Conservation (phyloP, 2,113 vertebrate genomes). For the Amphilophus citrinellus region DNA sequence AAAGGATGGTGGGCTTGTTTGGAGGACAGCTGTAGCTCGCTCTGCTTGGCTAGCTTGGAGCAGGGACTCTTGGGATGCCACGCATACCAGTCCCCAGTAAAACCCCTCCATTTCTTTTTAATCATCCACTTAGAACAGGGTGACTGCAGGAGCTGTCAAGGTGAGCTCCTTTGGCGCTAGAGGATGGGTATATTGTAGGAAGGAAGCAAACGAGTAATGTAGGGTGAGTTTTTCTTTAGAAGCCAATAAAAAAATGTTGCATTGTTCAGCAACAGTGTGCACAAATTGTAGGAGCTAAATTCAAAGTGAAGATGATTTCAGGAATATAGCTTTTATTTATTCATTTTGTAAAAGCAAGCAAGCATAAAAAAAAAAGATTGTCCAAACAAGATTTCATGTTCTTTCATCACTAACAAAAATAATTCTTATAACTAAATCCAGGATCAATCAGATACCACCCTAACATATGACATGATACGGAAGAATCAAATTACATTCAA, state of each 20-base stretch:
- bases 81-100: conserved; percentile 92
- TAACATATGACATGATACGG: no score
- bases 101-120: conserved; percentile 99
- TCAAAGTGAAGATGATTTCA: not conserved
- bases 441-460: no score
- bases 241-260: conserved; percentile 38
- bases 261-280: conserved; percentile 34
- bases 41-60: conserved; percentile 90
- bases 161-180: conserved; percentile 84
- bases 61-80: conserved; percentile 90
- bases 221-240: conserved; percentile 26
- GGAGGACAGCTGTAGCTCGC: conserved; percentile 98
- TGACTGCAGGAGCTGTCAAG: conserved; percentile 94
- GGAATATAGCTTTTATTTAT: not conserved
- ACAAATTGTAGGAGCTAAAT: not conserved
- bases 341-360: not conserved
- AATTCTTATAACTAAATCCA: no score
- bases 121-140: conserved; percentile 99
- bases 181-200: conserved; percentile 64
- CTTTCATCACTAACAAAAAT: no score
- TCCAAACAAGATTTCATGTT: no score
- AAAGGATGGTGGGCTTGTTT: conserved; percentile 99
- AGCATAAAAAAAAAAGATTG: not conserved
- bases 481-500: not conserved
- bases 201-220: conserved; percentile 27